Conservation (phyloP, 2,797 vertebrate genomes). For the Hylomyscus alleni region DNA sequence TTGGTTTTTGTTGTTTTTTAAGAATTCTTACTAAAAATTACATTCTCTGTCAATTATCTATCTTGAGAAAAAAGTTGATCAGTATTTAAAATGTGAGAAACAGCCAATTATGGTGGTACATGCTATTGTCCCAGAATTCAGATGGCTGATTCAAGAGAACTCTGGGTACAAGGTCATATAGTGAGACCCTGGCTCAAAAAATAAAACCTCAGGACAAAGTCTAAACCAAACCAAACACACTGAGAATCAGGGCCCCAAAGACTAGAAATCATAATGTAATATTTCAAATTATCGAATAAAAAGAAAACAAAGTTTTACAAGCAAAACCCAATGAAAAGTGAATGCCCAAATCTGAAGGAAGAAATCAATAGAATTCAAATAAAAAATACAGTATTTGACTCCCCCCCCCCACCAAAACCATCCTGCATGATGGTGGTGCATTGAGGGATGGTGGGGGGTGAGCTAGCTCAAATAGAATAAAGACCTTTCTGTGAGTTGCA, state of each 20-base stretch:
- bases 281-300: slow-evolving; percentile 43
- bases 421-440: no score
- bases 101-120: neutral
- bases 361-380: slow-evolving; percentile 27
- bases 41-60: neutral
- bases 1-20: no score
- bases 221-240: neutral
- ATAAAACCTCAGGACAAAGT: neutral
- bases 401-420: no score
- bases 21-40: neutral
- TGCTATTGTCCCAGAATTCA: neutral
- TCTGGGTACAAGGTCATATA: neutral
- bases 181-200: neutral
- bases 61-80: neutral
- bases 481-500: no score
- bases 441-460: no score
- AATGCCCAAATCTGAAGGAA: neutral
- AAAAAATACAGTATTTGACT: slow-evolving; percentile 33
- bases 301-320: slow-evolving; percentile 2
- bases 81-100: neutral
- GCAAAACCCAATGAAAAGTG: slow-evolving; percentile 10
- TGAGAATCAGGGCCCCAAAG: neutral
- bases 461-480: no score
- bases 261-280: slow-evolving; percentile 18
- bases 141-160: neutral